phyloP scores from a whole-genome alignment of 2,113 vertebrate genomes.

The Semicossyphus pulcher region DNA sequence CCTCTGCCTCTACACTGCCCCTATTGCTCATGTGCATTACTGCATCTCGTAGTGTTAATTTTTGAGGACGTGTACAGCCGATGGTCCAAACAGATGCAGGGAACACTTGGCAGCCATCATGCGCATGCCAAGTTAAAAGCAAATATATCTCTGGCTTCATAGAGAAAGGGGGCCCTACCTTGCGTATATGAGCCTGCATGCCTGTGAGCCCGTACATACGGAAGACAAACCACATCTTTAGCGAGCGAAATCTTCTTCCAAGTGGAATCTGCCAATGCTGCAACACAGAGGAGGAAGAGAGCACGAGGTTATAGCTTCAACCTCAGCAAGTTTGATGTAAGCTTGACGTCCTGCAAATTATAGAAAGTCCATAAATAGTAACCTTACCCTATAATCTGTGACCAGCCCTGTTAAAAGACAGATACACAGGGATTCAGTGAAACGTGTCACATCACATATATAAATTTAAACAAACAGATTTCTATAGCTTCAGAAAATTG shows the following conservation, averaged over 20 bases:
- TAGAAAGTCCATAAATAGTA: background rate
- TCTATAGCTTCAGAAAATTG: background rate
- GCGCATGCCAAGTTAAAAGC: too few species aligned
- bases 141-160: too few species aligned
- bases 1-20: too few species aligned
- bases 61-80: too few species aligned
- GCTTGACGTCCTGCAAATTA: background rate
- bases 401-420: conserved; percentile 86
- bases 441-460: background rate
- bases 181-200: conserved; percentile 92
- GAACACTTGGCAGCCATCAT: too few species aligned
- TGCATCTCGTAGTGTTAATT: too few species aligned
- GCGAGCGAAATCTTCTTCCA: conserved; percentile 93
- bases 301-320: background rate
- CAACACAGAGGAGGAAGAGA: conserved; percentile 2
- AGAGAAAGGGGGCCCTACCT: too few species aligned
- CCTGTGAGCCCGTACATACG: conserved; percentile 90
- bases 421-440: conserved; percentile 30
- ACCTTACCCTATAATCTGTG: conserved; percentile 96
- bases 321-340: background rate
- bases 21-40: too few species aligned
- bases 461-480: background rate
- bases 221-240: conserved; percentile 98
- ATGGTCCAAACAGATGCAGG: too few species aligned
- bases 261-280: conserved; percentile 98